These are phyloP conservation scores for Conomelus anceps DNA, from an alignment of 2,888 invertebrate species.

Conservation along the genomic window DNA sequence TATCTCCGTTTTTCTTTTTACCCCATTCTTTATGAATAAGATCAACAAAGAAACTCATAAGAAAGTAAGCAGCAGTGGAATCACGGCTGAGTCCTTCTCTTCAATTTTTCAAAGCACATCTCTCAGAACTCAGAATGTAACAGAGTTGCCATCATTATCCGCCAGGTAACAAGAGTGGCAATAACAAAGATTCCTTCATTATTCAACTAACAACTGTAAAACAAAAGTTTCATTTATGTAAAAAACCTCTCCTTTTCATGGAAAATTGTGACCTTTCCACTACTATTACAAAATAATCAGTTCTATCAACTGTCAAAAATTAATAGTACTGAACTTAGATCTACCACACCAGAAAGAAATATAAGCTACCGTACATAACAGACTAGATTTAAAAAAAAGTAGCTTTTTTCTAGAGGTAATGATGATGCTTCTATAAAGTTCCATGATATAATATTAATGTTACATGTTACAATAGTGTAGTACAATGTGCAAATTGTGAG, in stretches of 20 bases:
- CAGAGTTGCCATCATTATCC: background rate
- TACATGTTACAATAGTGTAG: too few species aligned
- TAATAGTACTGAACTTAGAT: background rate
- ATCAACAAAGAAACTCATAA: background rate
- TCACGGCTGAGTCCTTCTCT: background rate
- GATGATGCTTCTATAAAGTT: too few species aligned
- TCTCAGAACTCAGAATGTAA: background rate
- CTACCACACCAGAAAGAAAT: too few species aligned
- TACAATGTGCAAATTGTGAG: too few species aligned
- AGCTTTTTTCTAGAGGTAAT: too few species aligned
- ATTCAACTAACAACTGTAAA: background rate
- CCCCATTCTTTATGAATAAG: background rate
- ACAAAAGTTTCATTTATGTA: background rate
- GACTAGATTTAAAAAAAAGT: too few species aligned
- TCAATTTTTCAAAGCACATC: background rate
- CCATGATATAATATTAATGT: too few species aligned
- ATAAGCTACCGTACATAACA: background rate
- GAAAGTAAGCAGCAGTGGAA: background rate
- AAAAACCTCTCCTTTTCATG: background rate
- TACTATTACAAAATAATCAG: too few species aligned
- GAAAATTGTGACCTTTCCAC: background rate
- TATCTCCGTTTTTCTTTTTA: background rate
- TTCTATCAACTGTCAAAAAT: background rate
- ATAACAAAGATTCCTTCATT: background rate
- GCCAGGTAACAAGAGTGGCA: background rate